phyloP scores from a whole-genome alignment of 2,113 vertebrate genomes.

The Peromyscus maniculatus region DNA sequence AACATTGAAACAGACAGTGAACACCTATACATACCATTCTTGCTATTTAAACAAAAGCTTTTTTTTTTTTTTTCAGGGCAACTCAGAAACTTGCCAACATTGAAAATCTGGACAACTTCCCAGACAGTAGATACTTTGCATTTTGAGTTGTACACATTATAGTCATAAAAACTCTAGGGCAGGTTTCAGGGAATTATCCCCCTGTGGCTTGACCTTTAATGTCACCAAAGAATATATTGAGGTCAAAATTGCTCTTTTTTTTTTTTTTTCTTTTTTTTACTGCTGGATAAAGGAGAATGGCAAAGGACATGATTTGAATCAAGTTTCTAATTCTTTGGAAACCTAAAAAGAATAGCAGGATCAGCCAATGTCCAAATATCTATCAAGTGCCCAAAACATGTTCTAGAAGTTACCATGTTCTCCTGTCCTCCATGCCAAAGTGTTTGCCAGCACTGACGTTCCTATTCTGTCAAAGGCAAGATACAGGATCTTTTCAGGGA shows the following conservation, averaged over 20 bases:
- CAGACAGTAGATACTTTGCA: constrained; percentile 50
- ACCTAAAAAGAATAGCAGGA: background rate
- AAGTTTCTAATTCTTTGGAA: constrained; percentile 25
- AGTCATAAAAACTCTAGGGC: background rate
- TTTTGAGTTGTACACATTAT: constrained; percentile 37
- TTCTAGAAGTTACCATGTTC: background rate
- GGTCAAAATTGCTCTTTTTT: background rate
- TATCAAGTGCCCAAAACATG: background rate
- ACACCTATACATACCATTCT: constrained; percentile 11
- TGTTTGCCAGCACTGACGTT: background rate
- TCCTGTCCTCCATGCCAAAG: background rate
- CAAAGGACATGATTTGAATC: background rate
- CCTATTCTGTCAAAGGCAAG: background rate
- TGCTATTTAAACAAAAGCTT: constrained; percentile 61
- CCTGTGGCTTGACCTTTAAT: background rate
- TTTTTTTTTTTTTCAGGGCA: background rate
- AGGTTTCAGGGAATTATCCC: background rate
- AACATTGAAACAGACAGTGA: background rate
- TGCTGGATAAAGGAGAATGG: constrained; percentile 12
- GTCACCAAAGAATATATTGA: background rate
- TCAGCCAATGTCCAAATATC: background rate
- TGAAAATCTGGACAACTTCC: constrained; percentile 62
- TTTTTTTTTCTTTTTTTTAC: constrained; percentile 36
- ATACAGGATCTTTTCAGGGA: background rate
- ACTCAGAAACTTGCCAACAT: constrained; percentile 23